These are phyloP conservation scores for Proterorhinus semilunaris DNA, from an alignment of 2,113 vertebrate species.

Conservation along the genomic window DNA sequence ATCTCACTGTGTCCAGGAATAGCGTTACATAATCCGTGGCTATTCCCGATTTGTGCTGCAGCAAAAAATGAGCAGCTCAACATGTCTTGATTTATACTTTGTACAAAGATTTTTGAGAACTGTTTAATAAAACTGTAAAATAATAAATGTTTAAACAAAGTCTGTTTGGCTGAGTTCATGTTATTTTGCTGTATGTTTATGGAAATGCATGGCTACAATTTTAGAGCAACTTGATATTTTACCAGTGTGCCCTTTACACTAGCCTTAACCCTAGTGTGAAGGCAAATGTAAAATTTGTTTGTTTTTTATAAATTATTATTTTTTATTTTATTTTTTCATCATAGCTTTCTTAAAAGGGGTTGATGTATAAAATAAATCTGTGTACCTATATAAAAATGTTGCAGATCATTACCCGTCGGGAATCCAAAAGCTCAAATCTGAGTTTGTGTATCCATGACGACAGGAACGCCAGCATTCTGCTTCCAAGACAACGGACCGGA, in stretches of 20 bases:
- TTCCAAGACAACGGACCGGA: conserved; percentile 54
- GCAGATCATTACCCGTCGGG: conserved; percentile 59
- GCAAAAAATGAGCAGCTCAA: conserved; percentile 5
- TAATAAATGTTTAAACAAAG: conserved; percentile 33
- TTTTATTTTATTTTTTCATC: no score
- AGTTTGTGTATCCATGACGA: conserved; percentile 56
- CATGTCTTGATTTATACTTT: conserved; percentile 45
- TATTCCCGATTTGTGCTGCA: conserved; percentile 20
- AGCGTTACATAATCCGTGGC: conserved; percentile 47
- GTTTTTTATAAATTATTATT: no score
- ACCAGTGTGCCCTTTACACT: no score
- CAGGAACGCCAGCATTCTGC: conserved; percentile 56
- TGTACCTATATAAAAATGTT: no score
- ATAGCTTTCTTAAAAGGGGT: no score
- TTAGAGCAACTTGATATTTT: no score
- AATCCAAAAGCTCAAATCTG: conserved; percentile 12
- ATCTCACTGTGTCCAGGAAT: conserved; percentile 41
- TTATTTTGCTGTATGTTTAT: neutral
- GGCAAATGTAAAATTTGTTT: no score
- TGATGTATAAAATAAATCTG: no score
- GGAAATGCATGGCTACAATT: no score
- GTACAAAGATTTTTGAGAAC: conserved; percentile 28
- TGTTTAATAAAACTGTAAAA: conserved; percentile 19
- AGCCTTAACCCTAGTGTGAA: no score
- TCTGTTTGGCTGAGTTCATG: neutral